Evolutionary conservation across 1,140 invertebrate genomes (phyloP), one percentile per base, ranked within the genome.

Genomic region (Triops cancriformis): DNA sequence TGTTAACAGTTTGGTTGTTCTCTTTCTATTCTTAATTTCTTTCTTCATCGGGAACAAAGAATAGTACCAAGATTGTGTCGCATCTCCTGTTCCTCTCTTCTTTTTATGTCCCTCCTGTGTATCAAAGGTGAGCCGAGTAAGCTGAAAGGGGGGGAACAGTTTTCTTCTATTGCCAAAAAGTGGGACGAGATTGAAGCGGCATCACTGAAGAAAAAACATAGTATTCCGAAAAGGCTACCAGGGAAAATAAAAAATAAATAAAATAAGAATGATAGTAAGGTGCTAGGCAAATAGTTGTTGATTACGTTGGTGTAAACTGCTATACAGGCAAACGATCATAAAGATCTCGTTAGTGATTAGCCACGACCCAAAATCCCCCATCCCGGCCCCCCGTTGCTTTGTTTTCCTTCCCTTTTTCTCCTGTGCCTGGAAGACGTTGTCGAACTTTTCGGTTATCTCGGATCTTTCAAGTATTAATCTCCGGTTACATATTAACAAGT

Each of bases 231-330:
- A n/a, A n/a, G n/a, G n/a, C n/a, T n/a, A n/a, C n/a, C n/a, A n/a
- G n/a, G n/a, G n/a, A n/a, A n/a, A n/a, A n/a, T n/a, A n/a, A n/a
- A n/a, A n/a, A n/a, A n/a, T n/a, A n/a, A n/a, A n/a, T n/a, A n/a
- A 37, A 37, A 37, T 37, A 37, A 23, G 51, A 64, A 64, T 64
- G 51, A 23, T 64, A 64, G 10, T 64, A 64, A 64, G 51, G 51
- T 64, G 51, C 51, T 64, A 64, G 51, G 51, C 51, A 64, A 64
- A 64, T 64, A 64, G 51, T 64, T 64, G 51, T 64, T 64, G 51
- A 64, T 64, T 64, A 23, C 51, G 51, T 64, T 64, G 51, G 51
- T 23, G 23, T 64, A 64, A 64, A 18, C 51, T 64, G 51, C 51
- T 64, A 18, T 64, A 64, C 23, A 64, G 51, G 51, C 51, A 64